These are phyloP conservation scores for Aphelinus certus DNA, from an alignment of 1,140 invertebrate genomes.

Conservation along the genomic window DNA sequence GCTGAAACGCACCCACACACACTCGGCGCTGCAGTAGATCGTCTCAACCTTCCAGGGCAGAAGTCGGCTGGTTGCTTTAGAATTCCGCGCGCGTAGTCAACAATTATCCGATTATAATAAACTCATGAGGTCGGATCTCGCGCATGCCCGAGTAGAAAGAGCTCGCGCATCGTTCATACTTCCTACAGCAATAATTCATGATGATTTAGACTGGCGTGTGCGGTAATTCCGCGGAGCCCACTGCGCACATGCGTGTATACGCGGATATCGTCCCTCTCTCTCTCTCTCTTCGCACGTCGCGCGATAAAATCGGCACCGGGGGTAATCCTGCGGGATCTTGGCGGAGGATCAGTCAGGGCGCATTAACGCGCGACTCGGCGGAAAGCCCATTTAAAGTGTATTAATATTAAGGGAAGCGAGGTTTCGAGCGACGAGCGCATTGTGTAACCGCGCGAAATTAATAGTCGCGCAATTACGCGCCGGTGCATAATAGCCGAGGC, in stretches of 20 bases:
- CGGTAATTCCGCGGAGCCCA: too few relatives aligned
- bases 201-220: constrained; percentile 21
- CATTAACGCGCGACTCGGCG: constrained; percentile 6
- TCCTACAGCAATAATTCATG: constrained; percentile 26
- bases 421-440: not conserved
- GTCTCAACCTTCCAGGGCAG: too few relatives aligned
- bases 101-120: constrained; percentile 36
- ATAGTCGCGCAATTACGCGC: constrained; percentile 33
- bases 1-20: too few relatives aligned
- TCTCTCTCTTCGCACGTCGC: not conserved
- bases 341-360: constrained; percentile 3
- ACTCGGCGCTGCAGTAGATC: too few relatives aligned
- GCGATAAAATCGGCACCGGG: constrained; percentile 20
- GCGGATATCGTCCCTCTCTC: not conserved
- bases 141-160: not conserved
- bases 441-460: constrained; percentile 39
- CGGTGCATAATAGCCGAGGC: constrained; percentile 41
- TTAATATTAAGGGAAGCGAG: constrained; percentile 7
- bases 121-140: not conserved
- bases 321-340: constrained; percentile 11
- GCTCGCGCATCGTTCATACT: constrained; percentile 6
- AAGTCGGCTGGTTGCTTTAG: not conserved
- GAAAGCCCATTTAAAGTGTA: constrained; percentile 6
- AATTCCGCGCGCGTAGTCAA: constrained; percentile 1
- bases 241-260: too few relatives aligned